Percentiles rank a stretch among this genome's conserved stretches.
Conservation (phyloP, 2,113 vertebrate genomes). For the Ivindomyrus marchei region DNA sequence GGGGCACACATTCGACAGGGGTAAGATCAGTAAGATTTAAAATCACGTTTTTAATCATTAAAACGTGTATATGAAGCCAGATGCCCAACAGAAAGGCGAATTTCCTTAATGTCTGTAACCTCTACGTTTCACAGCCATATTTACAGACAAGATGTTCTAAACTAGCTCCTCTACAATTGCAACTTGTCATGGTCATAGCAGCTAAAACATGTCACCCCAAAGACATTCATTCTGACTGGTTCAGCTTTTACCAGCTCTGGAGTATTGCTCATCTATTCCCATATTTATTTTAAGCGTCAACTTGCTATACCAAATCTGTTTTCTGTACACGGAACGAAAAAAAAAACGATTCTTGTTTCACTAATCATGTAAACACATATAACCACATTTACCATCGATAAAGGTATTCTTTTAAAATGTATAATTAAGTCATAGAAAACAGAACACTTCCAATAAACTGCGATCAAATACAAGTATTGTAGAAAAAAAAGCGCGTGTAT, state of each 20-base stretch:
- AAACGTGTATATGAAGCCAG: not conserved
- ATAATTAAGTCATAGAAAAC: not conserved
- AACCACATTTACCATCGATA: not conserved
- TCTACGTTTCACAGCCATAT: not conserved
- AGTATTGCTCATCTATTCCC: not conserved
- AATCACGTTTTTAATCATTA: not conserved
- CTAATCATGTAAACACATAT: not conserved
- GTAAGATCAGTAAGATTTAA: not conserved
- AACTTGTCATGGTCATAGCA: slow-evolving; percentile 4
- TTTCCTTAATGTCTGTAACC: not conserved
- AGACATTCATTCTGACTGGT: not conserved
- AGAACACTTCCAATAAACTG: not conserved
- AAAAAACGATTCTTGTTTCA: not conserved
- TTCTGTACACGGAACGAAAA: not conserved
- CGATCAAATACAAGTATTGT: not conserved
- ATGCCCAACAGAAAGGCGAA: not conserved
- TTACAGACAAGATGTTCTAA: not conserved
- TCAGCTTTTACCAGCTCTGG: not conserved
- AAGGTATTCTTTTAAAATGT: not conserved
- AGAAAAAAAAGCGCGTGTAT: not conserved
- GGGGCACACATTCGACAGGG: not conserved
- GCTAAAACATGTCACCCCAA: not conserved
- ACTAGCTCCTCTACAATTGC: not conserved
- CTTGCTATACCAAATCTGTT: not conserved
- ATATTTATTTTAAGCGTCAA: not conserved